Evolutionary conservation across 2,113 vertebrate species (phyloP).

Genomic region (Furnarius figulus): DNA sequence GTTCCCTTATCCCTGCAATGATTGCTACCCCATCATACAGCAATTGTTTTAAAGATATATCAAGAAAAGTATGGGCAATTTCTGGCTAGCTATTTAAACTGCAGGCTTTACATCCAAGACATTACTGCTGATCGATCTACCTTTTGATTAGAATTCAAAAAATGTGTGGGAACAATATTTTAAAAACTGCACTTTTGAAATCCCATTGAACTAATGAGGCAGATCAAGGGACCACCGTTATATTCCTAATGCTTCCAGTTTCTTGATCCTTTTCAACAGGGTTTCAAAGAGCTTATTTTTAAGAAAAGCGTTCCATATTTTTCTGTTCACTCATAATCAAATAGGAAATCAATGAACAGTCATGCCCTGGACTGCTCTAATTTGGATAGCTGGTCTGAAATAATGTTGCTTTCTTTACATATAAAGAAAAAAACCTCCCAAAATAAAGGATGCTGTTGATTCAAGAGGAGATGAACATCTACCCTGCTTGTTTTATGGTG

Average conservation of each 20-base stretch:
- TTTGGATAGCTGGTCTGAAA: constrained; percentile 1
- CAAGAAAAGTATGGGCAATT: constrained; percentile 51
- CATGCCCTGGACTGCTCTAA: background rate
- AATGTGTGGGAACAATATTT: constrained; percentile 34
- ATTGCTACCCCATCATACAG: constrained; percentile 38
- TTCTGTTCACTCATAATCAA: constrained; percentile 31
- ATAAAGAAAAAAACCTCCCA: background rate
- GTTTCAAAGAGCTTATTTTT: constrained; percentile 9
- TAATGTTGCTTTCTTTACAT: background rate
- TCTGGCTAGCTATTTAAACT: constrained; percentile 39
- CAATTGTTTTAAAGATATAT: constrained; percentile 63
- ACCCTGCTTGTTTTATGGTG: background rate
- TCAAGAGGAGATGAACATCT: background rate
- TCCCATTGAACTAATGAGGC: constrained; percentile 37
- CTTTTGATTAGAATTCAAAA: constrained; percentile 54
- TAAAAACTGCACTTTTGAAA: constrained; percentile 35
- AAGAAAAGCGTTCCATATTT: background rate
- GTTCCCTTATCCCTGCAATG: constrained; percentile 11
- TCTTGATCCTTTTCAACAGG: background rate
- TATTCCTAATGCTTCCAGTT: background rate
- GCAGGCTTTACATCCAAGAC: background rate
- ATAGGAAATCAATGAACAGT: constrained; percentile 38
- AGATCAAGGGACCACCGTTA: background rate
- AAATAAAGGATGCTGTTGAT: background rate
- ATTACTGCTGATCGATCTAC: constrained; percentile 19